Evolutionary conservation across 2,888 invertebrate species (phyloP).

Genomic region (Drosophila sordidula): DNA sequence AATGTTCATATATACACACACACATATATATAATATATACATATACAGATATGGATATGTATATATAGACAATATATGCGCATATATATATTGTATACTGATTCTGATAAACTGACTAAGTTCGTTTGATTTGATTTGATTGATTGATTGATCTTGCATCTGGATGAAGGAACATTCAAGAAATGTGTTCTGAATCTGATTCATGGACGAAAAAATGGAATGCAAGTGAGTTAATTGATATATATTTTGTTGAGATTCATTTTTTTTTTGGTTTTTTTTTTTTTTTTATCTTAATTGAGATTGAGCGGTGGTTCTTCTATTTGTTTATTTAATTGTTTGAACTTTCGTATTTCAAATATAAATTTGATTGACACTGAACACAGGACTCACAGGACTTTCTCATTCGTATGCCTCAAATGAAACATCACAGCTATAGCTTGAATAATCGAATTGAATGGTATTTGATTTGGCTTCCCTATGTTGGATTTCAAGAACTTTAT

Average conservation of each 20-base stretch:
- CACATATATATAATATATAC: slow-evolving; percentile 1
- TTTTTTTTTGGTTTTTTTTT: neutral
- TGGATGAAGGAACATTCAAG: slow-evolving; percentile 48
- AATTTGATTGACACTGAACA: slow-evolving; percentile 34
- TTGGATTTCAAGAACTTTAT: slow-evolving; percentile 1
- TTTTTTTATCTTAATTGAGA: slow-evolving; percentile 10
- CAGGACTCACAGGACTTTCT: slow-evolving; percentile 60
- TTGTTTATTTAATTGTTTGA: slow-evolving; percentile 1
- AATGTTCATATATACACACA: slow-evolving; percentile 20
- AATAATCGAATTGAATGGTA: slow-evolving; percentile 9
- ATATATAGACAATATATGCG: neutral
- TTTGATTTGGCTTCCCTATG: slow-evolving; percentile 19
- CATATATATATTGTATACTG: slow-evolving; percentile 5
- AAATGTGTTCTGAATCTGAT: slow-evolving; percentile 41
- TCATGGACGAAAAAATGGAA: slow-evolving; percentile 49
- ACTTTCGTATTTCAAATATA: slow-evolving; percentile 16
- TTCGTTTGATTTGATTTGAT: slow-evolving; percentile 40
- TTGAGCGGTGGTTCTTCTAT: slow-evolving; percentile 52
- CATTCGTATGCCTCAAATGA: slow-evolving; percentile 22
- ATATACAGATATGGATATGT: neutral
- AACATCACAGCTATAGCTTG: slow-evolving; percentile 18
- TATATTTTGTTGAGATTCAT: slow-evolving; percentile 2
- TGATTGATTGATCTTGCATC: slow-evolving; percentile 28
- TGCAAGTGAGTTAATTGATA: slow-evolving; percentile 37
- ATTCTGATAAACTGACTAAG: slow-evolving; percentile 50